Conservation (phyloP, 2,888 invertebrate genomes). For the Carpatolechia fugitivella region DNA sequence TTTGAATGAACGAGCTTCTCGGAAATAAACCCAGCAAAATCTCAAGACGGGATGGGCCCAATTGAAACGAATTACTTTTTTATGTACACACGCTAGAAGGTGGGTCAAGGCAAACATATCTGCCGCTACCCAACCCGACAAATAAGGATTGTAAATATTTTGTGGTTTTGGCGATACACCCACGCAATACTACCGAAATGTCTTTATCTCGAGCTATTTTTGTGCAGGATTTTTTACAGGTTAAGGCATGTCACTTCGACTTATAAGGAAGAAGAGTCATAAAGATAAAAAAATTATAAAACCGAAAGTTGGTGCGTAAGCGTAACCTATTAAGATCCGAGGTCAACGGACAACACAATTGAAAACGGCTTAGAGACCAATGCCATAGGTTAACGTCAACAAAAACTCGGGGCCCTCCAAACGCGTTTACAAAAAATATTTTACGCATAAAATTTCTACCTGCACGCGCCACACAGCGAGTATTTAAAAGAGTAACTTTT, state of each 20-base stretch:
- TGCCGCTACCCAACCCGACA: conserved; percentile 35
- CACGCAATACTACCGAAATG: conserved; percentile 14
- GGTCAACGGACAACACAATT: conserved; percentile 1
- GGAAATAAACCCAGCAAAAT: conserved; percentile 4
- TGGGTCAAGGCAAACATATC: conserved; percentile 36
- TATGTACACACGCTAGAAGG: conserved; percentile 28
- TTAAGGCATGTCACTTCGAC: not conserved
- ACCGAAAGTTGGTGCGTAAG: conserved; percentile 3
- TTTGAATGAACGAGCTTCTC: not conserved
- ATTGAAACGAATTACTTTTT: conserved; percentile 43
- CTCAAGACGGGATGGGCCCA: conserved; percentile 19
- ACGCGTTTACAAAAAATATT: conserved; percentile 10
- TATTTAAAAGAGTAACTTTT: conserved; percentile 14
- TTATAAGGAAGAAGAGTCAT: not conserved
- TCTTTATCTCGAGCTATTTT: conserved; percentile 14
- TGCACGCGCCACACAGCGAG: conserved; percentile 18
- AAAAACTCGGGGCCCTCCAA: conserved; percentile 2
- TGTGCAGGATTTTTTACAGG: not conserved
- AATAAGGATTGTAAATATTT: conserved; percentile 37
- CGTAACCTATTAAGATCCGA: not conserved
- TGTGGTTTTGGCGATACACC: conserved; percentile 20
- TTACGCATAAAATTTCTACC: conserved; percentile 19
- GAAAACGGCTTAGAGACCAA: not conserved
- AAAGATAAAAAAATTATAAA: not conserved
- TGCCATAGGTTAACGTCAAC: conserved; percentile 2